phyloP scores from a whole-genome alignment of 2,113 vertebrate species.

The Strix uralensis region DNA sequence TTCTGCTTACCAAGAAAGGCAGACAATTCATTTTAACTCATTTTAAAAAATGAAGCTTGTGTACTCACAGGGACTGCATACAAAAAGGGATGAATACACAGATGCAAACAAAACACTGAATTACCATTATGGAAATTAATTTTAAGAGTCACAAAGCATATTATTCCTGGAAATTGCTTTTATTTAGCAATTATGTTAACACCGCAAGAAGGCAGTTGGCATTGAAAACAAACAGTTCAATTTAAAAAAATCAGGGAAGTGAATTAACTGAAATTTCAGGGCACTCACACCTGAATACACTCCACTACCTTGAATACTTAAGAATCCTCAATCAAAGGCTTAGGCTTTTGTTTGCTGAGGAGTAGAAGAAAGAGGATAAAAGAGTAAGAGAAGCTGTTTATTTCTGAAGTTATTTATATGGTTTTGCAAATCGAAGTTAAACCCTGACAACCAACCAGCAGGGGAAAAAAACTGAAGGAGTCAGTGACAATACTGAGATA shows the following conservation, averaged over 20 bases:
- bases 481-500: conserved; percentile 62
- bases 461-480: conserved; percentile 23
- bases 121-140: conserved; percentile 37
- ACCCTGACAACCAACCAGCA: not conserved
- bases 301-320: not conserved
- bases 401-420: not conserved
- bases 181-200: conserved; percentile 61
- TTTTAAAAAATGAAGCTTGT: not conserved
- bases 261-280: conserved; percentile 37
- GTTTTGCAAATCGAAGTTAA: not conserved
- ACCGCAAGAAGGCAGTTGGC: conserved; percentile 42
- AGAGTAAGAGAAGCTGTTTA: not conserved
- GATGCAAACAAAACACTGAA: not conserved
- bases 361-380: not conserved
- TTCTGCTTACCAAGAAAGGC: not conserved
- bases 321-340: not conserved
- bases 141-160: conserved; percentile 50
- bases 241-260: not conserved
- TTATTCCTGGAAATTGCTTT: conserved; percentile 68
- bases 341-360: not conserved
- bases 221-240: conserved; percentile 49
- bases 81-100: not conserved
- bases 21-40: not conserved
- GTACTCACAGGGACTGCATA: not conserved
- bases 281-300: conserved; percentile 17